Percentiles rank a stretch among this genome's conserved stretches.
phyloP scores from a whole-genome alignment of 2,113 vertebrate species.

The Cygnus buccinator region DNA sequence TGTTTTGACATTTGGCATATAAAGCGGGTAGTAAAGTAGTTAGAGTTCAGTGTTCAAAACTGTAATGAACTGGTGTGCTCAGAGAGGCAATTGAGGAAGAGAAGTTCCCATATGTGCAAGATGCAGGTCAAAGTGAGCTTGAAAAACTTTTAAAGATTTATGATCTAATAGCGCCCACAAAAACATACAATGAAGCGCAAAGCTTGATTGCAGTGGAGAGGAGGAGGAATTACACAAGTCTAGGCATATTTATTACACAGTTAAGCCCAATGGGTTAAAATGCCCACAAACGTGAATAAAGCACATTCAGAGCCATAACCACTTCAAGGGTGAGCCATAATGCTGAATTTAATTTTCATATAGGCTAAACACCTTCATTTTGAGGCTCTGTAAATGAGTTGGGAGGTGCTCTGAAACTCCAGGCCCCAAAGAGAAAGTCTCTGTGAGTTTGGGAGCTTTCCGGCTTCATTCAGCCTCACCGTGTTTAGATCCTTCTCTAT shows the following conservation, averaged over 20 bases:
- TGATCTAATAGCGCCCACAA: not conserved
- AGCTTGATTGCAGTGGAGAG: conserved; percentile 3
- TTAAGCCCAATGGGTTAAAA: not conserved
- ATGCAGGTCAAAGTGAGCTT: conserved; percentile 15
- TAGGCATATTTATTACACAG: not conserved
- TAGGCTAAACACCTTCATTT: not conserved
- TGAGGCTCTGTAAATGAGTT: not conserved
- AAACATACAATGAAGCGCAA: conserved; percentile 16
- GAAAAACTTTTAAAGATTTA: conserved; percentile 45
- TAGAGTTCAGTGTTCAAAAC: conserved; percentile 34
- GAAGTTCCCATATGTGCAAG: not conserved
- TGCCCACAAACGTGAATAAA: not conserved
- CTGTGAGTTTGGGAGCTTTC: not conserved
- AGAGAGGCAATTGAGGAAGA: not conserved
- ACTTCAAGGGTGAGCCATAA: conserved; percentile 3
- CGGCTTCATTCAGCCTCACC: not conserved
- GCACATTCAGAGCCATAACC: not conserved
- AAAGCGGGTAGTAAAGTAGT: conserved; percentile 26
- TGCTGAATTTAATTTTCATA: not conserved
- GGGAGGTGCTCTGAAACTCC: conserved; percentile 11
- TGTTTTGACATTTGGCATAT: conserved; percentile 9
- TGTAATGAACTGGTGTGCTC: conserved; percentile 29
- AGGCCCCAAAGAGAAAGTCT: not conserved
- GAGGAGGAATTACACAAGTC: not conserved
- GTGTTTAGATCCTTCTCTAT: not conserved